A percentile compares a stretch with the other conserved stretches of the same genome.
These are phyloP conservation scores for Lasioglossum calceatum DNA, from an alignment of 2,888 invertebrate genomes.

Conservation along the genomic window DNA sequence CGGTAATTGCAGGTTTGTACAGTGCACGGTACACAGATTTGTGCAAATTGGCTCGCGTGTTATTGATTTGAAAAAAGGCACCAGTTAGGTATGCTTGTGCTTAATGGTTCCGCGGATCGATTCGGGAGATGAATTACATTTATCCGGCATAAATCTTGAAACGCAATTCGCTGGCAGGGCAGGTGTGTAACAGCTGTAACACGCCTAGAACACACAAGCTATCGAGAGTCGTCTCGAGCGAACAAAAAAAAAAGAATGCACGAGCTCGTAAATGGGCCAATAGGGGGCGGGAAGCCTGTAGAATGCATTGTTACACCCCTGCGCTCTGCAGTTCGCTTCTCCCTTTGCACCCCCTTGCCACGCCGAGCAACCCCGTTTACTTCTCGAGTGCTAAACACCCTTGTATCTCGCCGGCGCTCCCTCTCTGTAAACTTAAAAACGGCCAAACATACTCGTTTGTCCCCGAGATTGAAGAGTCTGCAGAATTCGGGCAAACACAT, in stretches of 20 bases:
- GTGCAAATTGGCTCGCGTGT: background rate
- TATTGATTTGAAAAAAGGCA: background rate
- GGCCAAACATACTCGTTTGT: conserved; percentile 15
- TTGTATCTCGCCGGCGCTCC: conserved; percentile 34
- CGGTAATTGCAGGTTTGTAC: background rate
- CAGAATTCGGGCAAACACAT: background rate
- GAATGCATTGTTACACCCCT: conserved; percentile 76
- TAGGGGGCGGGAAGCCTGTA: conserved; percentile 81
- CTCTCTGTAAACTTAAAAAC: conserved; percentile 22
- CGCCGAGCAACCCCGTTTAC: conserved; percentile 58
- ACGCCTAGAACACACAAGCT: background rate
- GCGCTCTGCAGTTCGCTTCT: conserved; percentile 21
- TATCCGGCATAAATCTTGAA: background rate
- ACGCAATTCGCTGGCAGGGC: background rate
- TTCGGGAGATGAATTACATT: background rate
- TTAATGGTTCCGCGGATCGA: background rate
- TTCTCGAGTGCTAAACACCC: conserved; percentile 64
- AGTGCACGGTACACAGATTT: background rate
- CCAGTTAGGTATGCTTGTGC: background rate
- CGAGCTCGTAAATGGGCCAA: conserved; percentile 80
- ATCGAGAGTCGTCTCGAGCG: conserved; percentile 34
- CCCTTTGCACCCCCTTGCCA: conserved; percentile 24
- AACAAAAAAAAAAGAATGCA: conserved; percentile 23
- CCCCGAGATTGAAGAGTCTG: background rate
- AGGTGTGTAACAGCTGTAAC: background rate